Conservation (phyloP, 2,797 vertebrate genomes). For the Prionace glauca region DNA sequence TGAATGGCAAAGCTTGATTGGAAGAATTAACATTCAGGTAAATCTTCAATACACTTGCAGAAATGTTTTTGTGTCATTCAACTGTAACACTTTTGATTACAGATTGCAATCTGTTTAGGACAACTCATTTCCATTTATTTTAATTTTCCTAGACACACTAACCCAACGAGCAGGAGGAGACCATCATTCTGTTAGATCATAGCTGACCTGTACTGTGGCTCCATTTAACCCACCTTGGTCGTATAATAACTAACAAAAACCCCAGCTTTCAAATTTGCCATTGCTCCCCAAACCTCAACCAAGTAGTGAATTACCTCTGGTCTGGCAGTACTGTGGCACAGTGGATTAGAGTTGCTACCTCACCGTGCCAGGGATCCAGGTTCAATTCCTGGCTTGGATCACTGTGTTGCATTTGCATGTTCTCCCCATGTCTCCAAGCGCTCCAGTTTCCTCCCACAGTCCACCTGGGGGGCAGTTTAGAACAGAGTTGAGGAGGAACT, state of each 20-base stretch:
- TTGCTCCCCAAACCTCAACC: not conserved
- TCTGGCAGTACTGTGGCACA: not conserved
- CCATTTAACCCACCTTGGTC: not conserved
- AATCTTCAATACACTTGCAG: not conserved
- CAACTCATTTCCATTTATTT: not conserved
- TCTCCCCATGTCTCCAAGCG: too few species aligned
- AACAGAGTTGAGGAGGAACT: too few species aligned
- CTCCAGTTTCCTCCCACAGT: too few species aligned
- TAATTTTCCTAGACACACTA: not conserved
- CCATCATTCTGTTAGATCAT: not conserved
- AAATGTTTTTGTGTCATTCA: not conserved
- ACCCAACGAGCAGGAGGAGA: not conserved
- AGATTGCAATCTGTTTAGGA: not conserved
- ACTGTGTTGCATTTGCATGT: too few species aligned
- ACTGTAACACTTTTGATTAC: not conserved
- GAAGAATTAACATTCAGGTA: not conserved
- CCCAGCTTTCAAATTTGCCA: not conserved
- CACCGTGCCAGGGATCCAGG: too few species aligned
- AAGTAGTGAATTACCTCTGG: not conserved
- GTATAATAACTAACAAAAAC: not conserved
- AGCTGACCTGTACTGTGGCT: not conserved
- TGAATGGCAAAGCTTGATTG: not conserved
- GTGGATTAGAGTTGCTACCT: too few species aligned
- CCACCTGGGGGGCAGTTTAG: too few species aligned
- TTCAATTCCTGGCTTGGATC: too few species aligned